A percentile compares a stretch with the other conserved stretches of the same genome.
These are phyloP conservation scores for Hippoglossus stenolepis DNA, from an alignment of 2,113 vertebrate species.

Conservation along the genomic window DNA sequence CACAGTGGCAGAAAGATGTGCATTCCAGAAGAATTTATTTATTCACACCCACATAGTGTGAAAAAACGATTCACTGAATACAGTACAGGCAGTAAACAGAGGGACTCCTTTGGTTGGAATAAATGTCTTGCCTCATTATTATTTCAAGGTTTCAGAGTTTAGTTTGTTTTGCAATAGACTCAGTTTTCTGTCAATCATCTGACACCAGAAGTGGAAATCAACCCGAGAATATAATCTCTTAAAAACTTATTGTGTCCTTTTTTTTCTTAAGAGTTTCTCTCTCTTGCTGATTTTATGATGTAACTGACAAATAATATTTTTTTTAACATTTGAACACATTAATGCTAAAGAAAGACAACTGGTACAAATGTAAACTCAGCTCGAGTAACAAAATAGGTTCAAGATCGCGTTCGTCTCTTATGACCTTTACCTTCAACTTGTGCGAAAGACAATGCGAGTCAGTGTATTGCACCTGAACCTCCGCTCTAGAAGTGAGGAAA, in stretches of 20 bases:
- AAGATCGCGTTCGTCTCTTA: background rate
- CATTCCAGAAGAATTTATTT: background rate
- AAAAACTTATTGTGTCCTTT: background rate
- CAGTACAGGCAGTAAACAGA: background rate
- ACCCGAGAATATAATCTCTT: background rate
- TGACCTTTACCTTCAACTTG: background rate
- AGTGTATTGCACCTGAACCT: background rate
- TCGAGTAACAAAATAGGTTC: background rate
- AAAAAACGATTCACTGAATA: background rate
- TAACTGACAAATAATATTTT: too few species aligned
- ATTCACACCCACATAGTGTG: conserved; percentile 2
- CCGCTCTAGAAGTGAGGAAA: background rate
- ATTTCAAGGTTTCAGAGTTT: conserved; percentile 2
- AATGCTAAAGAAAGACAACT: background rate
- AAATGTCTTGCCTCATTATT: background rate
- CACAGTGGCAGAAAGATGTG: background rate
- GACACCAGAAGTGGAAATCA: background rate
- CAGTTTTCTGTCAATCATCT: conserved; percentile 7
- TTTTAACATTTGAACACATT: background rate
- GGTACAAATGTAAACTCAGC: background rate
- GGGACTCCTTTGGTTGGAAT: background rate
- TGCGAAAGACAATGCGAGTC: background rate
- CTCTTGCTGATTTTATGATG: background rate
- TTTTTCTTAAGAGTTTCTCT: background rate
- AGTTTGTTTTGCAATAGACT: background rate